Conservation (phyloP, 2,888 invertebrate genomes). For the Xestia ashworthii region DNA sequence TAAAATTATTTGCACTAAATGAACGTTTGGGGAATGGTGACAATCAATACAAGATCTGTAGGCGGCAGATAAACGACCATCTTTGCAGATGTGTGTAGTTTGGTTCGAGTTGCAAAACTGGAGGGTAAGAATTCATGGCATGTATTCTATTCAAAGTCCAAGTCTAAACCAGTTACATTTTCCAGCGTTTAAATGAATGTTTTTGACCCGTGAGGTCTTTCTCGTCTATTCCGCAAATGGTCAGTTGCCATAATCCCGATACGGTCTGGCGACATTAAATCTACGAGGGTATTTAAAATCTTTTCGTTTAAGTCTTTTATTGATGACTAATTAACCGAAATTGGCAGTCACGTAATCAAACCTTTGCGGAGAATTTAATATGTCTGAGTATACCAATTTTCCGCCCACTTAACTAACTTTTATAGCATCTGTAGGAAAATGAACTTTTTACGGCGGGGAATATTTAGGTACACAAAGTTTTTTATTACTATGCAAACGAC, state of each 20-base stretch:
- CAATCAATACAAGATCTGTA: conserved; percentile 39
- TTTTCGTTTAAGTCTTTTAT: conserved; percentile 42
- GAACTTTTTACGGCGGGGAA: conserved; percentile 24
- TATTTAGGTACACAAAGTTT: conserved; percentile 33
- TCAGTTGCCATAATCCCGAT: conserved; percentile 46
- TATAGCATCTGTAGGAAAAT: conserved; percentile 17
- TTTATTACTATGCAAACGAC: conserved; percentile 35
- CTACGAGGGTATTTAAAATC: conserved; percentile 43
- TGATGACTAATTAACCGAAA: conserved; percentile 62
- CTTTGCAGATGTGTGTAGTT: conserved; percentile 24
- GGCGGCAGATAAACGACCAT: conserved; percentile 31
- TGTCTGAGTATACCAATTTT: conserved; percentile 49
- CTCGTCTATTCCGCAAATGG: conserved; percentile 47
- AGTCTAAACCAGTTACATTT: conserved; percentile 38
- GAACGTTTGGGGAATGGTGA: conserved; percentile 29
- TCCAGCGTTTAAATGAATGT: conserved; percentile 50
- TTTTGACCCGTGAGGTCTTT: conserved; percentile 56
- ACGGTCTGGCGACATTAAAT: conserved; percentile 44
- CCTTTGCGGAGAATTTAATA: conserved; percentile 46
- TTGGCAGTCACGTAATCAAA: conserved; percentile 58
- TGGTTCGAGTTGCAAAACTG: conserved; percentile 30
- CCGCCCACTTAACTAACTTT: conserved; percentile 50
- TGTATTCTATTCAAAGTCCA: conserved; percentile 22
- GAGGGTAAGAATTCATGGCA: conserved; percentile 27
- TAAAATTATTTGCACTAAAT: conserved; percentile 35